phyloP scores from a whole-genome alignment of 2,113 vertebrate genomes.

The Amphiprion ocellaris region DNA sequence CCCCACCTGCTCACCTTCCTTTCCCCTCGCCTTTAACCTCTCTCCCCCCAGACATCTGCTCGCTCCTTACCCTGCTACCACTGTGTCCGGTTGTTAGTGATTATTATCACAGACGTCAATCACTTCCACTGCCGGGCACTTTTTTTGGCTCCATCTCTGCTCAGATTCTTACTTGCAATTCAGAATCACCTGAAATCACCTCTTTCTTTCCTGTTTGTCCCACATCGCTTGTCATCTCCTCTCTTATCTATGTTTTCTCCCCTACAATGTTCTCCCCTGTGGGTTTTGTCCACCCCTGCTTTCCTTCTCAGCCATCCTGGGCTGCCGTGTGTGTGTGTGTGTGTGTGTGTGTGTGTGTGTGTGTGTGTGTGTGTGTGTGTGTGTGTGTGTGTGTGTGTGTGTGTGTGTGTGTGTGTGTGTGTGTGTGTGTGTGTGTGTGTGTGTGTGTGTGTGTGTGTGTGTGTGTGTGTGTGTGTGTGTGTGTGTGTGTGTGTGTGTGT shows the following conservation, averaged over 20 bases:
- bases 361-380: background rate
- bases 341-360: background rate
- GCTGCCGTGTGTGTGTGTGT: slow-evolving; percentile 56
- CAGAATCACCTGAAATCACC: slow-evolving; percentile 50
- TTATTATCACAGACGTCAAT: slow-evolving; percentile 83
- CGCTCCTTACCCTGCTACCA: slow-evolving; percentile 22
- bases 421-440: no score
- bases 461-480: slow-evolving; percentile 37
- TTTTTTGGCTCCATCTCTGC: slow-evolving; percentile 16
- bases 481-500: background rate
- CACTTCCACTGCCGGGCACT: slow-evolving; percentile 56
- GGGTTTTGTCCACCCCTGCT: background rate
- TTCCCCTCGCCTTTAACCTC: slow-evolving; percentile 62
- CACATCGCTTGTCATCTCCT: background rate
- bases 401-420: background rate
- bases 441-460: no score
- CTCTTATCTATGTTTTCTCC: background rate
- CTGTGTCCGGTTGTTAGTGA: slow-evolving; percentile 75
- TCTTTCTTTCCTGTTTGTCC: slow-evolving; percentile 29
- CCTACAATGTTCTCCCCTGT: background rate
- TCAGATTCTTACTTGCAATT: slow-evolving; percentile 15
- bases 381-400: slow-evolving; percentile 40
- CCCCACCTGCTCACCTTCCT: slow-evolving; percentile 70
- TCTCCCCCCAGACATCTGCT: slow-evolving; percentile 17
- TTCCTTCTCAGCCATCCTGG: slow-evolving; percentile 8